phyloP scores from a whole-genome alignment of 92 coral and sea anemone species.

The Zoanthus sansibaricus region DNA sequence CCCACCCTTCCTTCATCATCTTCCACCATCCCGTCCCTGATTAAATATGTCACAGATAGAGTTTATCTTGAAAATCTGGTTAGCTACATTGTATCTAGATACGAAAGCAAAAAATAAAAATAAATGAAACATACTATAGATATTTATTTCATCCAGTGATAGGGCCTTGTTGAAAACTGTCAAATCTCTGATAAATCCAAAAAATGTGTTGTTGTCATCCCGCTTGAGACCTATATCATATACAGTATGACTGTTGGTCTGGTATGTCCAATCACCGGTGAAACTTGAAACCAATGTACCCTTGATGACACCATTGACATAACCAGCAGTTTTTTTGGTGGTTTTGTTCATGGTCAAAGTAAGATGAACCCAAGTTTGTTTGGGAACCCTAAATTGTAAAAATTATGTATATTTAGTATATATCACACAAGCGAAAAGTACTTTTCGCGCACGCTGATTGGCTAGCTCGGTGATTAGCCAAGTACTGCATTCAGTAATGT shows the following conservation, averaged over 20 bases:
- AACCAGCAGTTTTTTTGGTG: background rate
- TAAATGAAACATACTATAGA: background rate
- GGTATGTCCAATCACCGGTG: background rate
- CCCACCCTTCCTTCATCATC: too few species aligned
- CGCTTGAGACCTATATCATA: conserved; percentile 17
- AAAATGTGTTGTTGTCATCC: background rate
- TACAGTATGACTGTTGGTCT: background rate
- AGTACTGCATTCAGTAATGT: too few species aligned
- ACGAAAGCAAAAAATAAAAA: too few species aligned
- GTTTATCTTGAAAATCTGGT: too few species aligned
- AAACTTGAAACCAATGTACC: background rate
- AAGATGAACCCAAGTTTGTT: conserved; percentile 10
- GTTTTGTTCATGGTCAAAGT: background rate
- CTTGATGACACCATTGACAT: conserved; percentile 12
- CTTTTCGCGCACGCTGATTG: too few species aligned
- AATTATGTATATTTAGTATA: too few species aligned
- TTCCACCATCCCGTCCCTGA: too few species aligned
- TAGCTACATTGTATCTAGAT: too few species aligned
- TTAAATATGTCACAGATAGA: too few species aligned
- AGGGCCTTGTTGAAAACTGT: conserved; percentile 2
- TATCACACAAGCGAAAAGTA: too few species aligned
- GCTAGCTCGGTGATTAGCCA: too few species aligned
- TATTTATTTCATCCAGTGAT: background rate
- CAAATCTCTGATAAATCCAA: background rate
- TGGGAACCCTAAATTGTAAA: background rate